Conservation (phyloP, 2,888 invertebrate genomes). For the Pediacus dermestoides region DNA sequence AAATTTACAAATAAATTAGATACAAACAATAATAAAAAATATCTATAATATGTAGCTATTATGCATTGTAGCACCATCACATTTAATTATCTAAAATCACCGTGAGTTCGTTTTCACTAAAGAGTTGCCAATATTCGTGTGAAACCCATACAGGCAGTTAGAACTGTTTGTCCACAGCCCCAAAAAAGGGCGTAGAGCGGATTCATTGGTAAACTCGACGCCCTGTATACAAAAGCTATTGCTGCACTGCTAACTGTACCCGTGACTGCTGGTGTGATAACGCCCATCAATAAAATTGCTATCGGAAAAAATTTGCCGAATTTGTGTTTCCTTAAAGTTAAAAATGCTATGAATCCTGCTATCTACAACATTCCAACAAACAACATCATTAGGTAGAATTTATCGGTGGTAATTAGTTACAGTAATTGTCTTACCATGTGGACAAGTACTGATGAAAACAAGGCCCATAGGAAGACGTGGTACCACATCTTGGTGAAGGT, state of each 20-base stretch:
- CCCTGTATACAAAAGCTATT: slow-evolving; percentile 89
- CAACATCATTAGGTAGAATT: not conserved
- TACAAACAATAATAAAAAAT: slow-evolving; percentile 35
- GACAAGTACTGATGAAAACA: slow-evolving; percentile 90
- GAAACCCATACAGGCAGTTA: slow-evolving; percentile 87
- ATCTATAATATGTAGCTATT: slow-evolving; percentile 24
- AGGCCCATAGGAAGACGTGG: slow-evolving; percentile 92
- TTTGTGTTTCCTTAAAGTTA: slow-evolving; percentile 88
- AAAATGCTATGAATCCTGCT: slow-evolving; percentile 87
- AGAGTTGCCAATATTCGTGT: slow-evolving; percentile 85
- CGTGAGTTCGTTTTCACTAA: slow-evolving; percentile 7
- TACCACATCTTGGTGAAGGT: slow-evolving; percentile 94
- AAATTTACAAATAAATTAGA: slow-evolving; percentile 28
- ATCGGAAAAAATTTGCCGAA: slow-evolving; percentile 93
- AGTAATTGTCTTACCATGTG: slow-evolving; percentile 59
- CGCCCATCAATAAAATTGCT: slow-evolving; percentile 82
- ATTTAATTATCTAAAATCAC: slow-evolving; percentile 32
- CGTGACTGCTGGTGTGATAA: slow-evolving; percentile 82
- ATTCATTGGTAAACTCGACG: slow-evolving; percentile 84
- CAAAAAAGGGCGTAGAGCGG: slow-evolving; percentile 90
- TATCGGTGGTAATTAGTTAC: not conserved
- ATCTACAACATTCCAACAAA: slow-evolving; percentile 50
- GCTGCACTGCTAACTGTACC: slow-evolving; percentile 88
- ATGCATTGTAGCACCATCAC: slow-evolving; percentile 47
- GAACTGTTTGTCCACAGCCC: slow-evolving; percentile 90